These are phyloP conservation scores for Brachymystax lenok DNA, from an alignment of 2,797 vertebrate species.

Conservation along the genomic window DNA sequence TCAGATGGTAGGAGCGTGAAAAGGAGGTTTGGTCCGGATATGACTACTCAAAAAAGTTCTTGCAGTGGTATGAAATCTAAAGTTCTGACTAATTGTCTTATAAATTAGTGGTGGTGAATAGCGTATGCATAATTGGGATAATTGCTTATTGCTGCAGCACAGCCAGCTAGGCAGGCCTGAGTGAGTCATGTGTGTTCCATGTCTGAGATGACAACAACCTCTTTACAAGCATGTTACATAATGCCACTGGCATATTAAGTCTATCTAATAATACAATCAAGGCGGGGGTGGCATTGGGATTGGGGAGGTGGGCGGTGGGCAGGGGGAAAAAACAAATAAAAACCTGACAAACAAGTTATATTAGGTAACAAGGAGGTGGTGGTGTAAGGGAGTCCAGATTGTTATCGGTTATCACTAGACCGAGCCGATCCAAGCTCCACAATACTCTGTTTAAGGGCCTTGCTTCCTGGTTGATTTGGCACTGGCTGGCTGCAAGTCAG, in stretches of 20 bases:
- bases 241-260: slow-evolving; percentile 19
- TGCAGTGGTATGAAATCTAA: neutral
- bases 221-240: slow-evolving; percentile 20
- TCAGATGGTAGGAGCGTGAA: neutral
- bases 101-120: neutral
- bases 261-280: slow-evolving; percentile 7
- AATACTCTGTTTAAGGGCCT: slow-evolving; percentile 32
- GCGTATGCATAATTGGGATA: neutral
- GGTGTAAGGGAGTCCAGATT: slow-evolving; percentile 6
- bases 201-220: slow-evolving; percentile 20
- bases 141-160: neutral
- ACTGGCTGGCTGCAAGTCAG: neutral
- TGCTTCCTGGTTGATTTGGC: neutral
- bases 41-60: neutral
- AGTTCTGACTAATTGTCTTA: neutral
- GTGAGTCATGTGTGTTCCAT: slow-evolving; percentile 25
- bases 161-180: no score
- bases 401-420: neutral
- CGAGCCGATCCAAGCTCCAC: neutral
- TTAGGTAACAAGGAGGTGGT: slow-evolving; percentile 25
- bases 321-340: slow-evolving; percentile 11
- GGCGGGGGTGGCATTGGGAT: neutral
- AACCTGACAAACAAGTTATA: slow-evolving; percentile 35
- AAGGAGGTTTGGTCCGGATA: neutral
- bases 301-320: no score